These are phyloP conservation scores for Nettapus auritus DNA, from an alignment of 2,113 vertebrate species.

Conservation along the genomic window DNA sequence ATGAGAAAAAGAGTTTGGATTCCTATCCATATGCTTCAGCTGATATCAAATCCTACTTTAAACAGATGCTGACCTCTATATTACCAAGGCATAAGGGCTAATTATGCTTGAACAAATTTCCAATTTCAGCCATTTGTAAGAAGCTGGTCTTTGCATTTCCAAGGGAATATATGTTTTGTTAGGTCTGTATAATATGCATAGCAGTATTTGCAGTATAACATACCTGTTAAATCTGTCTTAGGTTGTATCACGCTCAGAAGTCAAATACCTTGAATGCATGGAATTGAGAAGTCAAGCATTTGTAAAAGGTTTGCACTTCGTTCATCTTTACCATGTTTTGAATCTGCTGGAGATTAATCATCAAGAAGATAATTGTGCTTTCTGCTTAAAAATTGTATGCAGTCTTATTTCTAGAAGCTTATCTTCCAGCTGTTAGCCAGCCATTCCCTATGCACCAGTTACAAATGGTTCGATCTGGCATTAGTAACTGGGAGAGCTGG, in stretches of 20 bases:
- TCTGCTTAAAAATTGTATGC: neutral
- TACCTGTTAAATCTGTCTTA: neutral
- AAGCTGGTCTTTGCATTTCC: neutral
- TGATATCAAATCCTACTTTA: conserved; percentile 60
- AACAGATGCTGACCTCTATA: conserved; percentile 67
- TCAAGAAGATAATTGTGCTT: conserved; percentile 9
- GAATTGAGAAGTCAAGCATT: neutral
- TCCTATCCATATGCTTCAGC: conserved; percentile 60
- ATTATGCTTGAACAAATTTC: conserved; percentile 28
- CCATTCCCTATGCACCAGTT: neutral
- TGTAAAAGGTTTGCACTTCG: neutral
- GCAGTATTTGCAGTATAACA: neutral
- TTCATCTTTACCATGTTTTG: neutral
- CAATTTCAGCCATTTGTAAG: neutral
- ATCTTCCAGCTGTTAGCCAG: neutral
- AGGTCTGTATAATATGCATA: neutral
- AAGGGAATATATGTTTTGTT: neutral
- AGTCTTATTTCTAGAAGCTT: neutral
- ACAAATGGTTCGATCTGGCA: conserved; percentile 25
- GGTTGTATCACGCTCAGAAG: neutral
- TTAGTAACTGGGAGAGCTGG: conserved; percentile 28
- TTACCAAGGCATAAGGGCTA: conserved; percentile 31
- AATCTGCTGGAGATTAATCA: neutral
- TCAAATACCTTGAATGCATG: neutral
- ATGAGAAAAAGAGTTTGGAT: conserved; percentile 60